These are phyloP conservation scores for Papio anubis DNA, from an alignment of 2,113 vertebrate genomes.

Conservation along the genomic window DNA sequence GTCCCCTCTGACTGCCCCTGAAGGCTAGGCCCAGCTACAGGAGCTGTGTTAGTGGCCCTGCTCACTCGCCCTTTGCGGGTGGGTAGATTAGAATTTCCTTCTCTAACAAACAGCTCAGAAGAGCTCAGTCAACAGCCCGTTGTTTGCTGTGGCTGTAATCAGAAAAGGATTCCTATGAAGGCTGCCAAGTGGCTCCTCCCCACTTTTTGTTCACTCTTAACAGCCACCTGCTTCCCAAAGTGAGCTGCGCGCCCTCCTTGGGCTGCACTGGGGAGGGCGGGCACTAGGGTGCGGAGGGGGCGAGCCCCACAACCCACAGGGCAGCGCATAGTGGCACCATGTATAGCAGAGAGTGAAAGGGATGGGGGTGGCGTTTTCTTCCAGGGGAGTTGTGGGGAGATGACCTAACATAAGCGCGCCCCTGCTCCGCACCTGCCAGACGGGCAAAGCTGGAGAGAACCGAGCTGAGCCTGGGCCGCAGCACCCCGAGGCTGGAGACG, in stretches of 20 bases:
- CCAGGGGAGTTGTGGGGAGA: not conserved
- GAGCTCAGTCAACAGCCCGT: constrained; percentile 53
- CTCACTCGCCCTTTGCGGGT: not conserved
- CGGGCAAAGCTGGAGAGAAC: not conserved
- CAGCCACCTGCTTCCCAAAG: not conserved
- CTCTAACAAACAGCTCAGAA: not conserved
- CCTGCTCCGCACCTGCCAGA: too few species aligned
- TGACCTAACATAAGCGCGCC: not conserved
- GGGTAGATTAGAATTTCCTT: constrained; percentile 36
- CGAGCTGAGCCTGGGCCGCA: not conserved
- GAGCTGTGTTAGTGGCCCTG: not conserved
- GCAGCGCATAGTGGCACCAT: too few species aligned
- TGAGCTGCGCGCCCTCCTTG: not conserved
- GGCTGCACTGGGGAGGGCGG: not conserved
- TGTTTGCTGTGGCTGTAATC: constrained; percentile 44
- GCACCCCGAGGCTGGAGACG: not conserved
- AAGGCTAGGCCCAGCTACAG: not conserved
- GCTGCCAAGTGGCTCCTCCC: not conserved
- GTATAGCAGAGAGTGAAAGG: not conserved
- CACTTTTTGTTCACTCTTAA: not conserved
- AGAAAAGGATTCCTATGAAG: not conserved
- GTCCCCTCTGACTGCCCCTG: not conserved
- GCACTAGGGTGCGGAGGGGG: not conserved
- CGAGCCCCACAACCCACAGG: not conserved
- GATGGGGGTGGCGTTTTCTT: not conserved